Evolutionary conservation across 2,888 invertebrate species (phyloP).

Genomic region (Stenolophus ochropezus): DNA sequence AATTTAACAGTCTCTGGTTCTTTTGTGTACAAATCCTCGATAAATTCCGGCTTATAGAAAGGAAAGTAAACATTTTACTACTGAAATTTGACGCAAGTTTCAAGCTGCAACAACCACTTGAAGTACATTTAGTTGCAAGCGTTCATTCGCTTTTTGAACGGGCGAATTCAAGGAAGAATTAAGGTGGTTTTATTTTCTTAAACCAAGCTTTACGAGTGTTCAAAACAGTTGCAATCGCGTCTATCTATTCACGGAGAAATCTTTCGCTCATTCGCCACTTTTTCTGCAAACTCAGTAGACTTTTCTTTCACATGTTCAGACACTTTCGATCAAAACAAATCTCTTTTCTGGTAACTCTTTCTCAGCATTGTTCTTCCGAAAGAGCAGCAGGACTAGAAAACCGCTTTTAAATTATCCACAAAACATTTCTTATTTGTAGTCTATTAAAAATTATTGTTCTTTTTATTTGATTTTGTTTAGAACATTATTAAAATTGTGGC

Average conservation of each 20-base stretch:
- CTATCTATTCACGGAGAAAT: conserved; percentile 37
- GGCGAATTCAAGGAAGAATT: conserved; percentile 20
- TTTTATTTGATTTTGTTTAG: too few species aligned
- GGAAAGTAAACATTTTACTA: conserved; percentile 7
- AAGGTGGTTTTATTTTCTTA: conserved; percentile 36
- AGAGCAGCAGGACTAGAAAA: background rate
- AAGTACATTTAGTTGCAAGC: conserved; percentile 22
- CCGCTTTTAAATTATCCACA: background rate
- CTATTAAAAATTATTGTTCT: too few species aligned
- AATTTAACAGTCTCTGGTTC: background rate
- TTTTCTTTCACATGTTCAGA: conserved; percentile 25
- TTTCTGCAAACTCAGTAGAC: conserved; percentile 36
- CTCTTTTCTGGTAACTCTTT: conserved; percentile 2
- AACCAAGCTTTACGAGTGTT: conserved; percentile 26
- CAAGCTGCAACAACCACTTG: background rate
- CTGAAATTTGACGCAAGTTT: background rate
- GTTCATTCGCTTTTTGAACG: conserved; percentile 17
- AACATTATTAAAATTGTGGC: too few species aligned
- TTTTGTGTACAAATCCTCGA: background rate
- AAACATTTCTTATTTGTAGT: too few species aligned
- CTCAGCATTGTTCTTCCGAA: background rate
- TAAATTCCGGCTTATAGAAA: background rate
- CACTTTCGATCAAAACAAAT: conserved; percentile 30
- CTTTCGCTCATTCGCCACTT: conserved; percentile 28
- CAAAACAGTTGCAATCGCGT: conserved; percentile 41